These are phyloP conservation scores for Drosophila nikananu DNA, from an alignment of 1,140 invertebrate species.

Conservation along the genomic window DNA sequence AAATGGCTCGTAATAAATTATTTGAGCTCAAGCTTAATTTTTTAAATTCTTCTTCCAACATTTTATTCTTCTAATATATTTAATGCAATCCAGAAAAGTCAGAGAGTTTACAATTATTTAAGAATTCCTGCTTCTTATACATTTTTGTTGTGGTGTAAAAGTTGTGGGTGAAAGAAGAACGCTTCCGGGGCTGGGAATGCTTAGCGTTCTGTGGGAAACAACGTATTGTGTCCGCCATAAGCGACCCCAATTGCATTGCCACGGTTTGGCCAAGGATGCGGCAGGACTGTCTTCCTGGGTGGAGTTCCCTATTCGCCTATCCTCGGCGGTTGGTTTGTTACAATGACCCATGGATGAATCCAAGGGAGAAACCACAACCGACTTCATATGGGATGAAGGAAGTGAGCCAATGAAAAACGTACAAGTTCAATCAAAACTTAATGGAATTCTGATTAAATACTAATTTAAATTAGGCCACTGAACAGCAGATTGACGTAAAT, in stretches of 20 bases:
- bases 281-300: slow-evolving; percentile 25
- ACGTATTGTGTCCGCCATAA: slow-evolving; percentile 27
- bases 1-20: no score
- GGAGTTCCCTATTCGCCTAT: no score
- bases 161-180: slow-evolving; percentile 1
- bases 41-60: no score
- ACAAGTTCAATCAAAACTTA: slow-evolving; percentile 1
- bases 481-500: slow-evolving; percentile 8
- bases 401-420: not conserved
- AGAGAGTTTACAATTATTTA: not conserved
- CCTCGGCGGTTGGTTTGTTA: slow-evolving; percentile 6
- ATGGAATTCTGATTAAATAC: not conserved
- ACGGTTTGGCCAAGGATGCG: slow-evolving; percentile 30
- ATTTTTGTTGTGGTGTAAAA: slow-evolving; percentile 8
- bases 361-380: not conserved
- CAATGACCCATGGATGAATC: slow-evolving; percentile 29
- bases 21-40: no score
- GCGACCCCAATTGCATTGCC: slow-evolving; percentile 34
- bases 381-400: not conserved
- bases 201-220: slow-evolving; percentile 12
- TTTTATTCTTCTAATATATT: not conserved
- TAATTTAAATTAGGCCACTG: slow-evolving; percentile 5
- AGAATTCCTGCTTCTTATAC: not conserved
- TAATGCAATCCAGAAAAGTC: not conserved
- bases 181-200: slow-evolving; percentile 9